Percentiles rank a stretch among this genome's conserved stretches.
phyloP scores from a whole-genome alignment of 37 sponge, comb jelly and placozoan genomes.

The Cladorhizidae sp. region DNA sequence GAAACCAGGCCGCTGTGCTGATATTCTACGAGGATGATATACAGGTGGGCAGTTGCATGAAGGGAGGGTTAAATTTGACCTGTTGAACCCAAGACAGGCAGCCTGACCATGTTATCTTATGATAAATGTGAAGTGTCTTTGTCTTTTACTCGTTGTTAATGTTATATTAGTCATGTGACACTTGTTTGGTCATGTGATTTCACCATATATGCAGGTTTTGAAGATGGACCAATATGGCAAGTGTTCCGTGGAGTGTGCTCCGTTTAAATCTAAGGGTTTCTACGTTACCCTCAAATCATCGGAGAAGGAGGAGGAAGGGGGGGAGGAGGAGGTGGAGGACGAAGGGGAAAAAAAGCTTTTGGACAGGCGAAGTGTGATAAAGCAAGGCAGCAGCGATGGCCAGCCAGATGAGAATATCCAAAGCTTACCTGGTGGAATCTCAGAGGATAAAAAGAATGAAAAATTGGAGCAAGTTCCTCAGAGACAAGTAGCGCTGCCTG shows the following conservation, averaged over 20 bases:
- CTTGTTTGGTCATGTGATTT: too few species aligned
- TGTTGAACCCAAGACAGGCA: not conserved
- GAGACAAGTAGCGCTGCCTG: too few species aligned
- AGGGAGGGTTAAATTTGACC: not conserved
- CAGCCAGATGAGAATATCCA: too few species aligned
- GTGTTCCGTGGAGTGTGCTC: slow-evolving; percentile 14
- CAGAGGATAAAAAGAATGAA: not conserved
- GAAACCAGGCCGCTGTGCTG: slow-evolving; percentile 79
- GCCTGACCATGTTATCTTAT: not conserved
- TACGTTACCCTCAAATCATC: not conserved
- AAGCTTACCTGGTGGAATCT: too few species aligned
- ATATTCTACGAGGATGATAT: slow-evolving; percentile 51
- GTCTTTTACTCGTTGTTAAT: not conserved
- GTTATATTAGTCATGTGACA: too few species aligned
- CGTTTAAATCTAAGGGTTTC: slow-evolving; percentile 6
- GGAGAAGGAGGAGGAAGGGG: not conserved
- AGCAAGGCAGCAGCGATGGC: too few species aligned
- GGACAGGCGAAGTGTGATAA: too few species aligned
- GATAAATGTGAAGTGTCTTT: slow-evolving; percentile 4
- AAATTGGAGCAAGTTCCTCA: not conserved
- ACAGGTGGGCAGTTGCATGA: slow-evolving; percentile 19
- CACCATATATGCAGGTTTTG: slow-evolving; percentile 29
- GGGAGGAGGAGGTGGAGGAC: not conserved
- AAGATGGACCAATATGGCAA: slow-evolving; percentile 21
- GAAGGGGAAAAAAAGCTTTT: not conserved